Evolutionary conservation across 2,113 vertebrate species (phyloP).

Genomic region (Trichechus manatus): DNA sequence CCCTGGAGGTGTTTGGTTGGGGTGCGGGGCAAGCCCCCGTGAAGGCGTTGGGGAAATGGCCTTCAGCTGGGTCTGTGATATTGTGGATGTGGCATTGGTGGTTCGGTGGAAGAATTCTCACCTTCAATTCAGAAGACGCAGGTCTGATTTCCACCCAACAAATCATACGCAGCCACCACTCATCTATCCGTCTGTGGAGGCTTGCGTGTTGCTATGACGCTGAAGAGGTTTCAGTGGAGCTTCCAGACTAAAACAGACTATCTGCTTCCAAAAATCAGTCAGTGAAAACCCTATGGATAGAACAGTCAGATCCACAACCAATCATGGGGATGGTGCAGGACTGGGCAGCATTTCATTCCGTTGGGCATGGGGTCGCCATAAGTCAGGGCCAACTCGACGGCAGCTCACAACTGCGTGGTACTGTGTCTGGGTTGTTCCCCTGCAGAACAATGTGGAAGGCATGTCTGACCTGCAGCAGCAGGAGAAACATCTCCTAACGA

Average conservation of each 20-base stretch:
- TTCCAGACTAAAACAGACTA: background rate
- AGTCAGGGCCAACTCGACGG: background rate
- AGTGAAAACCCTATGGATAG: background rate
- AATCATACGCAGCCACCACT: background rate
- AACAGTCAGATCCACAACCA: background rate
- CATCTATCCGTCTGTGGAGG: background rate
- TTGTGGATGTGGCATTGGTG: background rate
- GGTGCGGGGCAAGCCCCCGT: accelerated
- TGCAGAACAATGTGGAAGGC: background rate
- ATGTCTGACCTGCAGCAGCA: background rate
- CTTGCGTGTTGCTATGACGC: background rate
- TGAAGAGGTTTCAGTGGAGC: background rate
- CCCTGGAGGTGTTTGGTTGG: no score
- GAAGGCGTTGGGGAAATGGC: background rate
- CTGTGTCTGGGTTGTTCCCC: background rate
- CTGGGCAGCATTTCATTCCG: no score
- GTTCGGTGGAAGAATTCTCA: background rate
- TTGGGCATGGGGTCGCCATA: background rate
- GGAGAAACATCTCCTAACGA: background rate
- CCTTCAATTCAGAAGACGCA: background rate
- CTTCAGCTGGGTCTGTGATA: background rate
- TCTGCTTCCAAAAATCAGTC: background rate
- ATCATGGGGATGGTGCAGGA: no score
- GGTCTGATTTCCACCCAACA: background rate
- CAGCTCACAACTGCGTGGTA: background rate